A percentile compares a stretch with the other conserved stretches of the same genome.
These are phyloP conservation scores for Anthopleura sola DNA, from an alignment of 64 coral and sea anemone species.

Conservation along the genomic window DNA sequence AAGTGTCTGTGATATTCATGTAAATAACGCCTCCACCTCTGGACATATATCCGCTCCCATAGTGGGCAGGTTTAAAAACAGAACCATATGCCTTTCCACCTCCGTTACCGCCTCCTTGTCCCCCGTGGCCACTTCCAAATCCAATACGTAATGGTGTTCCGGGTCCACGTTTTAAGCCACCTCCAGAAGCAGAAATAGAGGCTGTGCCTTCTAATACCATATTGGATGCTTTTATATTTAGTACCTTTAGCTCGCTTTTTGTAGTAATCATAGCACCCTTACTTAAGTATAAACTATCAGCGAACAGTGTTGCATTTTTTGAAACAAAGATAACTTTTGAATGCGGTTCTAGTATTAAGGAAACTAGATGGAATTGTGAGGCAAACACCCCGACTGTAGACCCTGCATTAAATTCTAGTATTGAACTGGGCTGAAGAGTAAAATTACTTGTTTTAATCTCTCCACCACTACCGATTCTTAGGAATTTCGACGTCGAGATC, in stretches of 20 bases:
- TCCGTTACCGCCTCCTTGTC: conserved; percentile 59
- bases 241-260: conserved; percentile 15
- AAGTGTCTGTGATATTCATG: conserved; percentile 32
- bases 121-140: conserved; percentile 69
- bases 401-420: conserved; percentile 15
- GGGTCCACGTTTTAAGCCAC: conserved; percentile 48
- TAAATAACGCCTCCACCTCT: conserved; percentile 73
- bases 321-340: conserved; percentile 52
- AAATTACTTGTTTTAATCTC: conserved; percentile 42
- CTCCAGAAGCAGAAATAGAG: conserved; percentile 27
- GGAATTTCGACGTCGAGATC: conserved; percentile 16
- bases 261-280: conserved; percentile 49
- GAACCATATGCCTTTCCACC: conserved; percentile 76
- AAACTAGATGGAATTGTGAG: conserved; percentile 47
- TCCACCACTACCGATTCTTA: conserved; percentile 37
- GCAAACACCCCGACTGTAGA: conserved; percentile 32
- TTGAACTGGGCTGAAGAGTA: conserved; percentile 37
- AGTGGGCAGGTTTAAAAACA: conserved; percentile 74
- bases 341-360: conserved; percentile 28
- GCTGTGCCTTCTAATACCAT: conserved; percentile 54
- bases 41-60: conserved; percentile 54
- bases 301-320: conserved; percentile 39
- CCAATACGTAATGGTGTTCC: conserved; percentile 34
- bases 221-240: conserved; percentile 52
- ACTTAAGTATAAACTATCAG: conserved; percentile 49